Evolutionary conservation across 2,888 invertebrate genomes (phyloP).

Genomic region (Dynastes hyllus): DNA sequence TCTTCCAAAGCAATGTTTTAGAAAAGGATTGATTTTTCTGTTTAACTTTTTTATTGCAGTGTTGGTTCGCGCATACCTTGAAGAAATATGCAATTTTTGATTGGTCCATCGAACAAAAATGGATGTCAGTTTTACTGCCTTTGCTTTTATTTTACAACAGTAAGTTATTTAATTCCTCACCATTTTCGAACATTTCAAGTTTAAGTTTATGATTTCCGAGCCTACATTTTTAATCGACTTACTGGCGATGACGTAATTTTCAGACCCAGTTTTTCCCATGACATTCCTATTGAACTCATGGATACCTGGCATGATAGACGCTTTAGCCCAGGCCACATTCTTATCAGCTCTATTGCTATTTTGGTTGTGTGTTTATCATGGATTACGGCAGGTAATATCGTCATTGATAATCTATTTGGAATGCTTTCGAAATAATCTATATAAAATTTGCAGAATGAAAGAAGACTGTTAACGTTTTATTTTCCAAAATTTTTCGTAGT

Average conservation of each 20-base stretch:
- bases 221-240: no score
- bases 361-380: constrained; percentile 97
- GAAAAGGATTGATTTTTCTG: neutral
- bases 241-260: constrained; percentile 58
- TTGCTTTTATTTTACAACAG: constrained; percentile 93
- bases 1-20: no score
- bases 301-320: constrained; percentile 94
- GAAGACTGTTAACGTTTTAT: constrained; percentile 90
- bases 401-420: neutral
- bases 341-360: constrained; percentile 90
- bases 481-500: constrained; percentile 92
- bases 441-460: constrained; percentile 82
- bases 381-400: constrained; percentile 85
- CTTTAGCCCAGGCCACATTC: constrained; percentile 92
- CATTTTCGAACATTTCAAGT: no score
- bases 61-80: constrained; percentile 93
- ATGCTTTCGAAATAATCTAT: neutral
- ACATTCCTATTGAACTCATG: constrained; percentile 91
- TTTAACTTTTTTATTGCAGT: constrained; percentile 76
- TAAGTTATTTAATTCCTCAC: constrained; percentile 71
- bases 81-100: constrained; percentile 90
- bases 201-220: no score
- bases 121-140: constrained; percentile 92
- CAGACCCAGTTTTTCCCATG: constrained; percentile 96
- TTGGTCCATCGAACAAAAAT: constrained; percentile 99